Base-by-base conservation (phyloP, 2,797 vertebrate genomes). In the Etheostoma nigrum region DNA sequence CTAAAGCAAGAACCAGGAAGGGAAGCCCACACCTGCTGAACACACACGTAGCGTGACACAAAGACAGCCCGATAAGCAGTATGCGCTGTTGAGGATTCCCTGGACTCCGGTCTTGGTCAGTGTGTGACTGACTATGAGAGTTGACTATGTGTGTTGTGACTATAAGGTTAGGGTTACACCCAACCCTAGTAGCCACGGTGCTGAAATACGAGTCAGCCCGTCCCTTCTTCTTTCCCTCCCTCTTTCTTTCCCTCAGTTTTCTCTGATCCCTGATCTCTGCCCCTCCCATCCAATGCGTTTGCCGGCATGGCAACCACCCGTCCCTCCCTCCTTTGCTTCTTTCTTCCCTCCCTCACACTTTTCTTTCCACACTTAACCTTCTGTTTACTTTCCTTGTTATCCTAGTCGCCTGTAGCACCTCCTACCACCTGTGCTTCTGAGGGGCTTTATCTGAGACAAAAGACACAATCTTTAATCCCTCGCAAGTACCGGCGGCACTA, bases 151-250 rank as follows among this genome's bases (percentile, higher is more conserved):
- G 85, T 81, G 82, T 78, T 76, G 79, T 67, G 87, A 87, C 70
- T 84, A 33, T 27, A 82, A 88, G 82, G 93, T 94, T 93, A 94
- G 92, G 90, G 94, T 96, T 95, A 94, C 95, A 88, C 85, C 90
- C 91, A 89, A 86, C 91, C 87, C 59, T 58, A 75, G 83, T 30
- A 88, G 92, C 90, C 80, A 89, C 91, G 85, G 82, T 75, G 74
- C 93, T 92, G 96, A 94, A 96, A 97, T 92, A 89, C n/a, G 95
- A 97, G 95, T 94, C 93, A 92, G 93, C 90, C 86, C 73, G 6
- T 82, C 89, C 89, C 85, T 90, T 80, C 81, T 86, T 87, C 78
- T 53, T 75, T 81, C 73, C 27, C 73, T 90, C 78, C 79, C 80
- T 83, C 84, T 78, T 78, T 80, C 75, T 64, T 76, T 73, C 53